Percentiles rank a stretch among this genome's conserved stretches.
These are phyloP conservation scores for Pseudocheirus occidentalis DNA, from an alignment of 2,797 vertebrate species.

Conservation along the genomic window DNA sequence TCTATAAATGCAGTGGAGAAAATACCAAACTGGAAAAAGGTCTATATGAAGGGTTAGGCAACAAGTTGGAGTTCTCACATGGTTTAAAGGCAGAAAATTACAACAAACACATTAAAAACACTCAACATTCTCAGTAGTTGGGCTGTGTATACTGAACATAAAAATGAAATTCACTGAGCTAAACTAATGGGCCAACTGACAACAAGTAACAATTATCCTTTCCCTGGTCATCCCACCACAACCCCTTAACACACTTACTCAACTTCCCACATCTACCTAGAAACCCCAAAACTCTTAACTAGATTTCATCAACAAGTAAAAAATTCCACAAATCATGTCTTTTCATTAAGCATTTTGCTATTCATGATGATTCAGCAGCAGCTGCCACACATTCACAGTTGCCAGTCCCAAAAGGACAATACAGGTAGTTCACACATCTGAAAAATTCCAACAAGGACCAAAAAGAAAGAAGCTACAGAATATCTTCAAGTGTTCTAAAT, in stretches of 20 bases:
- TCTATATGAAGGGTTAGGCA: not conserved
- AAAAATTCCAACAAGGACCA: slow-evolving; percentile 27
- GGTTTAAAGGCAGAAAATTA: not conserved
- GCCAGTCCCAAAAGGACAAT: slow-evolving; percentile 28
- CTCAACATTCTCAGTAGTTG: not conserved
- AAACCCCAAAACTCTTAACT: slow-evolving; percentile 44
- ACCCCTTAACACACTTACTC: slow-evolving; percentile 15
- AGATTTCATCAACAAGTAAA: not conserved
- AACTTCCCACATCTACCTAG: slow-evolving; percentile 47
- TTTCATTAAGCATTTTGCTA: slow-evolving; percentile 71
- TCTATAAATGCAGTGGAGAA: slow-evolving; percentile 28
- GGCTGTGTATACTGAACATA: not conserved
- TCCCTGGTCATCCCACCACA: slow-evolving; percentile 40
- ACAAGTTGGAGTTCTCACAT: not conserved
- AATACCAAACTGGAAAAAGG: not conserved
- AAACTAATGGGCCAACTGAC: slow-evolving; percentile 16
- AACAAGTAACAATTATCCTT: slow-evolving; percentile 28
- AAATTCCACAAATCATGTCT: slow-evolving; percentile 65
- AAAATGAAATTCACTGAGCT: not conserved
- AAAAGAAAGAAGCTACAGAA: not conserved
- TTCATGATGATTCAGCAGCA: slow-evolving; percentile 79
- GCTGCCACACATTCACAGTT: slow-evolving; percentile 55
- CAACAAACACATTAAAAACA: not conserved
- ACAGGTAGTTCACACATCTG: slow-evolving; percentile 7
- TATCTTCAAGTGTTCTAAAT: not conserved